Evolutionary conservation across 2,113 vertebrate species (phyloP), one percentile per base, ranked within the genome.

Genomic region (Notechis scutatus): DNA sequence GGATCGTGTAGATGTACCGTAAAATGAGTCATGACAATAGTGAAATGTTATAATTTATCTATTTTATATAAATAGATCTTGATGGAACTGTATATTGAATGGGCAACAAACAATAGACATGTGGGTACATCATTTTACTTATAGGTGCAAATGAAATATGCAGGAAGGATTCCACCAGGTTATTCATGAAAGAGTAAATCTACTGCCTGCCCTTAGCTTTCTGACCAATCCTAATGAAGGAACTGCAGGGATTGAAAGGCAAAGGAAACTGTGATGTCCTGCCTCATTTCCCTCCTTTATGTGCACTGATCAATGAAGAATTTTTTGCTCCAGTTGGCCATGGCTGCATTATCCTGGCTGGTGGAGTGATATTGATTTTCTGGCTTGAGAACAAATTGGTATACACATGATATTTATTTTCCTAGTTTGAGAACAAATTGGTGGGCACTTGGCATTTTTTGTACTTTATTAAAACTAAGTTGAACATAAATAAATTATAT

Each of bases 271-370:
- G 56, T 64, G 56, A 93, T 93, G 89, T 86, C 89, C 89, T 90
- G 88, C 89, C 55, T 93, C 89, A 93, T 93, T 93, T 93, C 89
- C 89, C 56, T 90, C 81, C 74, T 90, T 90, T 93, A 56, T 34
- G 92, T 90, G 92, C 47, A 86, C 88, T 90, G 92, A 93, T 93
- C 92, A 93, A 93, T 93, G 89, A 90, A 90, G 88, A 90, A 64
- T 93, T 90, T 90, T 93, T 93, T 93, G 92, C 89, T 93, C 89
- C 92, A 93, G 89, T 93, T 93, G 89, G 92, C 92, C 92, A 93
- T 87, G 56, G 92, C 92, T 93, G 89, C 81, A 87, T 92, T 92
- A 92, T 92, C 87, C 64, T 92, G 87, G 87, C 87, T 92, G 89
- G 45, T 93, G 89, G 55, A 93, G 89, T 90, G 4, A 57, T 90